phyloP scores from a whole-genome alignment of 2,113 vertebrate species.

The Carollia perspicillata region DNA sequence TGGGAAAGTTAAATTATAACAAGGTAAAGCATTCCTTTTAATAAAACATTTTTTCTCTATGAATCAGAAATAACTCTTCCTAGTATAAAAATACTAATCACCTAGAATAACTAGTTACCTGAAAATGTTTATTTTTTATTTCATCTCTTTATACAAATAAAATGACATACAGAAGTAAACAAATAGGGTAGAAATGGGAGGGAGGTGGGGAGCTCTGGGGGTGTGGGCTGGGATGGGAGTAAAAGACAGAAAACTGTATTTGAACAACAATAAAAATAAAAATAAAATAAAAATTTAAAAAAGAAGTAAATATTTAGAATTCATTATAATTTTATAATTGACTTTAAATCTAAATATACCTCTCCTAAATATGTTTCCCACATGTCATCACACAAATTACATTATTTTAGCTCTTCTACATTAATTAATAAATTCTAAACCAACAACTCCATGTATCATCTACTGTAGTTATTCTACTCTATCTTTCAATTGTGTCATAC shows the following conservation, averaged over 20 bases:
- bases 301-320: neutral
- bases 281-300: no score
- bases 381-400: neutral
- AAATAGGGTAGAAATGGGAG: no score
- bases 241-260: no score
- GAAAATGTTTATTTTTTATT: neutral
- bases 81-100: neutral
- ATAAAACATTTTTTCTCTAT: neutral
- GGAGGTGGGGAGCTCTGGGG: no score
- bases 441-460: neutral
- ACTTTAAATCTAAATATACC: neutral
- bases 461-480: neutral
- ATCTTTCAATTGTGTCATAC: neutral
- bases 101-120: neutral
- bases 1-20: neutral
- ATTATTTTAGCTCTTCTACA: neutral
- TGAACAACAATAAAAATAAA: no score
- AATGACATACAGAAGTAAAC: neutral
- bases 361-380: neutral
- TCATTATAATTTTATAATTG: neutral
- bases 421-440: neutral
- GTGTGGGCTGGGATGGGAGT: no score
- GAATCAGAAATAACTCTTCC: neutral
- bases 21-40: neutral
- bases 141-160: neutral